Evolutionary conservation across 92 coral and sea anemone genomes (phyloP).

Genomic region (Paramuricea clavata): DNA sequence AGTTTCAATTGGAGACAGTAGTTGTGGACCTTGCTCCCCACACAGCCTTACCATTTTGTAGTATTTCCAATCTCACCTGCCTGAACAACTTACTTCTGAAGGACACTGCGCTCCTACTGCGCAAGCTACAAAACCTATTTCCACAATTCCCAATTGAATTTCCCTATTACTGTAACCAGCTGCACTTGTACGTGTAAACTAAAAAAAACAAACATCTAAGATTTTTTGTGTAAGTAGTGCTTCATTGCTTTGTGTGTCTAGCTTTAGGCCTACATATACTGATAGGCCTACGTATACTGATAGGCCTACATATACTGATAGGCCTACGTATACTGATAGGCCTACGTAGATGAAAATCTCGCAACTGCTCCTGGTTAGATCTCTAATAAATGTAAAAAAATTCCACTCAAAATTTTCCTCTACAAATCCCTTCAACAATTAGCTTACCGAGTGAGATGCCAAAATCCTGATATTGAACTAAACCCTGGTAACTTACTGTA

Average conservation of each 20-base stretch:
- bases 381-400: too few species aligned
- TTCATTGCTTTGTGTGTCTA: conserved; percentile 16
- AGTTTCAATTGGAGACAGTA: not conserved
- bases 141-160: not conserved
- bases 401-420: too few species aligned
- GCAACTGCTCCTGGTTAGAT: too few species aligned
- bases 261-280: too few species aligned
- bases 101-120: not conserved
- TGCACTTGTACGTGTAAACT: conserved; percentile 5
- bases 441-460: too few species aligned
- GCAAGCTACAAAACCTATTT: not conserved
- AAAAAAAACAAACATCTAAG: not conserved
- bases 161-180: conserved; percentile 11
- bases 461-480: too few species aligned
- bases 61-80: not conserved
- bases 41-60: not conserved
- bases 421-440: too few species aligned
- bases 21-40: not conserved
- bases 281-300: too few species aligned
- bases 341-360: too few species aligned
- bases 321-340: too few species aligned
- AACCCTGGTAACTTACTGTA: too few species aligned
- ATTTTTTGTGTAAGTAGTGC: not conserved
- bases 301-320: too few species aligned
- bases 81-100: not conserved